These are phyloP conservation scores for Myotis findleyi DNA, from an alignment of 2,797 vertebrate species.

Conservation along the genomic window DNA sequence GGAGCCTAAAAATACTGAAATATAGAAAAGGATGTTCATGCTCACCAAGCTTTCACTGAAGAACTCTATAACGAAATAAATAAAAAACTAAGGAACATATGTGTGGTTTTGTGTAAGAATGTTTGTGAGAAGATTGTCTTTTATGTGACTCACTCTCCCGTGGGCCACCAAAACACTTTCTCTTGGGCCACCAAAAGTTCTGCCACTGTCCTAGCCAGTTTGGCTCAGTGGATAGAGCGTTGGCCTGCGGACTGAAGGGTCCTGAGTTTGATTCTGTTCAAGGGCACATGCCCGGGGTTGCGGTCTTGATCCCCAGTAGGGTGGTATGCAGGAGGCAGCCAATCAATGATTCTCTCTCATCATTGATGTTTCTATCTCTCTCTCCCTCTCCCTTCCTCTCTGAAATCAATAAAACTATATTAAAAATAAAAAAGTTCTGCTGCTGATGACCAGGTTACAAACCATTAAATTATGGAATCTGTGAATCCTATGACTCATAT, in stretches of 20 bases:
- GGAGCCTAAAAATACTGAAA: neutral
- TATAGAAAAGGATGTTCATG: neutral
- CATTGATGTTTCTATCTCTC: too few relatives aligned
- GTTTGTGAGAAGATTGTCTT: constrained; percentile 25
- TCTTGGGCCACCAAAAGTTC: neutral
- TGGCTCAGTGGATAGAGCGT: too few relatives aligned
- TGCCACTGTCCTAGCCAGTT: neutral
- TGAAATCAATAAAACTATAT: too few relatives aligned
- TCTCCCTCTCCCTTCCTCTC: too few relatives aligned
- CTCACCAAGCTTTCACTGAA: neutral
- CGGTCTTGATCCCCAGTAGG: too few relatives aligned
- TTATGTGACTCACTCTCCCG: neutral
- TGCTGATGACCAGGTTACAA: neutral
- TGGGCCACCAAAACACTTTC: constrained; percentile 3
- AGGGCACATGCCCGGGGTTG: too few relatives aligned
- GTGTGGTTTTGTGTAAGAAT: neutral
- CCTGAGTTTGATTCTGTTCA: too few relatives aligned
- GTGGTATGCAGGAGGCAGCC: too few relatives aligned
- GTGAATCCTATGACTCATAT: neutral
- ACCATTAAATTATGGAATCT: neutral
- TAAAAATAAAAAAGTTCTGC: too few relatives aligned
- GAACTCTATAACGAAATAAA: neutral
- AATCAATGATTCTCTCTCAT: too few relatives aligned
- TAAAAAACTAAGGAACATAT: neutral
- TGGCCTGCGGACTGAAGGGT: too few relatives aligned